These are phyloP conservation scores for Cryptocheilus praepositus DNA, from an alignment of 2,888 invertebrate species.

Conservation along the genomic window DNA sequence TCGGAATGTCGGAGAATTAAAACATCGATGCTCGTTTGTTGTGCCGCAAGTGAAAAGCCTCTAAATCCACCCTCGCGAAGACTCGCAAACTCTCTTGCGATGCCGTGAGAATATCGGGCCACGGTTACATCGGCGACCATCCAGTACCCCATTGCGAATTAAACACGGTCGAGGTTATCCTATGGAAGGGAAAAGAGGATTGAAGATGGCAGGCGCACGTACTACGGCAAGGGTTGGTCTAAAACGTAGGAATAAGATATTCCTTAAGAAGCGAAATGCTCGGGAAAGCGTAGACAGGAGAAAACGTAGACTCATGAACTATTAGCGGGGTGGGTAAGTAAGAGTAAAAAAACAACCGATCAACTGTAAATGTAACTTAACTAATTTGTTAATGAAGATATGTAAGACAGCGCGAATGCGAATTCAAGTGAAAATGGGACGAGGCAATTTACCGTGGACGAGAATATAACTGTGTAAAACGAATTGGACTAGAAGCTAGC, in stretches of 20 bases:
- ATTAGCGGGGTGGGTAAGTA: too few species aligned
- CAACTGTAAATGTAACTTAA: too few species aligned
- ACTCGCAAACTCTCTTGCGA: constrained; percentile 29
- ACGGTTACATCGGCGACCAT: constrained; percentile 36
- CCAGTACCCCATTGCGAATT: constrained; percentile 42
- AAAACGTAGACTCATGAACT: too few species aligned
- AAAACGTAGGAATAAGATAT: neutral
- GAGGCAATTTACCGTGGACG: too few species aligned
- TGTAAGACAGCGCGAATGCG: too few species aligned
- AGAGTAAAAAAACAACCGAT: too few species aligned
- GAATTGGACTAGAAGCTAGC: too few species aligned
- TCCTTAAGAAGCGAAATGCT: too few species aligned
- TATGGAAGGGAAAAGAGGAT: neutral
- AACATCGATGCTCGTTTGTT: constrained; percentile 43
- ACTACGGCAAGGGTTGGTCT: neutral
- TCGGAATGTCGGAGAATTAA: constrained; percentile 34
- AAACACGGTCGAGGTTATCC: constrained; percentile 32
- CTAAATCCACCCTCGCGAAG: constrained; percentile 37
- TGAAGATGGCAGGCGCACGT: constrained; percentile 8
- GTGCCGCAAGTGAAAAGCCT: constrained; percentile 21
- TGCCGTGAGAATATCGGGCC: constrained; percentile 31
- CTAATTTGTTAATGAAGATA: too few species aligned
- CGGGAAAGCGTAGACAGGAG: neutral
- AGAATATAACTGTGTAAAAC: too few species aligned
- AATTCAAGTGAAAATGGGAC: too few species aligned